Base-by-base conservation (phyloP, 2,888 invertebrate genomes). In the Ichneumon xanthorius region DNA sequence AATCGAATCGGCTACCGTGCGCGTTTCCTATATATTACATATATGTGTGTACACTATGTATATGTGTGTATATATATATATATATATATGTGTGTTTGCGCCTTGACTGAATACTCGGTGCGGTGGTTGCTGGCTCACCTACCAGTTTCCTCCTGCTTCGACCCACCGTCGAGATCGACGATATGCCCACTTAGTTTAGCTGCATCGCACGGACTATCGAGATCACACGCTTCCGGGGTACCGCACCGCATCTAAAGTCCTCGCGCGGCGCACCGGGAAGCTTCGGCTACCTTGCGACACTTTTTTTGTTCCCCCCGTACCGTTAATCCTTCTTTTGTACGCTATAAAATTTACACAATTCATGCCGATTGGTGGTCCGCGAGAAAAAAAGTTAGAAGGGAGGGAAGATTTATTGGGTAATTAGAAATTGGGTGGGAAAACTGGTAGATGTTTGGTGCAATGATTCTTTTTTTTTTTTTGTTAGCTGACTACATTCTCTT, bases 181-280 rank as follows among this genome's bases (percentile, higher is more conserved):
- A 82, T 82, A 82, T 53, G 70, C 48, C 70, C 76, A 63, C 70
- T 77, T 71, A 58, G 80, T 73, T 76, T 65, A 63, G 61, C 72
- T 63, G 76, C 76, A 76, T 82, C 65, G 81, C 76, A 82, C 76
- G 70, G 61, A 70, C 81, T 63, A 80, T 80, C 80, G 80, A 73
- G 80, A 80, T 80, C 80, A 73, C 73, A 67, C 67, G 80, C 73
- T 80, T 80, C 80, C 80, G 80, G 80, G 80, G 63, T 80, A 73
- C 55, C 65, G 55, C 55, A 67, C 40, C 22, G 45, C 67, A 11
- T 33, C 53, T 63, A 72, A 65, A 55, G 53, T 63, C 53, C 48
- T 65, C 65, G 48, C n/a, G 67, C 45, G 16, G 4, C 45, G 45
- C 14, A 5, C 45, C 16, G 45, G 45, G 1, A 16, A 45, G 16